Base-by-base conservation (phyloP, 64 coral and sea anemone species). In the Dendronephthya gigantea region DNA sequence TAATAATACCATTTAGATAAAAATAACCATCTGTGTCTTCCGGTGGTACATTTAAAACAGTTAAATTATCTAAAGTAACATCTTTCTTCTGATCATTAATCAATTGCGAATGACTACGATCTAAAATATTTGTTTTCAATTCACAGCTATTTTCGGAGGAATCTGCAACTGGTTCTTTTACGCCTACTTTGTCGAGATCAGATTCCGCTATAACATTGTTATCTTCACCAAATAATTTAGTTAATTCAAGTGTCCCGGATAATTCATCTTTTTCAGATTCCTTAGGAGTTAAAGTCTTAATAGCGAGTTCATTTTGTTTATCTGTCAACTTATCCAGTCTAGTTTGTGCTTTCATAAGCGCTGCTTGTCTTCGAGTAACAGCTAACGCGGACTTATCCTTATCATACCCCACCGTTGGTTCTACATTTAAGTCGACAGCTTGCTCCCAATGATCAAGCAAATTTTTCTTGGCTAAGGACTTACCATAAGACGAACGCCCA, bases 391-490 rank as follows among this genome's bases (percentile, higher is more conserved):
- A 52, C 2, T 83, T 19, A 31, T 52, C 76, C 22, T 9, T 34
- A 13, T 23, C 19, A 17, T 56, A 16, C 40, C 29, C 68, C 43
- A 0, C 23, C 41, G 4, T 45, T 13, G 28, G 66, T n/a, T 30
- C 19, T 66, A 30, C 6, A 6, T 66, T 15, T n/a, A 3, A 5
- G 22, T 66, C 58, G 39, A 69, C 15, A 22, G 28, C 39, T 66
- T 27, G 56, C 50, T 86, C 84, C 88, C 82, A 89, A 25, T 89
- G 82, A 41, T 88, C 87, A 11, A 82, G 17, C 23, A 88, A 19
- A 35, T 82, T 69, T 34, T 88, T 69, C 2, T 27, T 31, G 7
- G 87, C 50, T 31, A 88, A 50, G 0, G 87, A 55, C 19, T 38
- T 16, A 23, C 87, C 87, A 88, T 82, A 88, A 9, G 87, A 88